Evolutionary conservation across 2,888 invertebrate genomes (phyloP).

Genomic region (Drosophila antonietae): DNA sequence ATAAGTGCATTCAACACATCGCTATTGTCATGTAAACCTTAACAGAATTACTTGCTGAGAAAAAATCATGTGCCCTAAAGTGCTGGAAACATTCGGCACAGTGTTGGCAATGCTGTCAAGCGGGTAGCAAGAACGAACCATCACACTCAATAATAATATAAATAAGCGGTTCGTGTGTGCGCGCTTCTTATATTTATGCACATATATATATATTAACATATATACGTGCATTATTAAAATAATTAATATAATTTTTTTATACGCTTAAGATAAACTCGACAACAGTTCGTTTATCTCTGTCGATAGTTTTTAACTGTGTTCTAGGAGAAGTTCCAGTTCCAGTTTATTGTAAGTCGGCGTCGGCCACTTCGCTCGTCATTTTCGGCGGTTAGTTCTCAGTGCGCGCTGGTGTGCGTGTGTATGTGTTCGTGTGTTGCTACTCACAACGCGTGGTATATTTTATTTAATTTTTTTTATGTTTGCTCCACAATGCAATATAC

Average conservation of each 20-base stretch:
- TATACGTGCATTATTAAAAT: constrained; percentile 1
- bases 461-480: constrained; percentile 27
- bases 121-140: constrained; percentile 49
- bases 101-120: constrained; percentile 55
- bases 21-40: constrained; percentile 22
- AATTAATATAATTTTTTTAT: constrained; percentile 4
- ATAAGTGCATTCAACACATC: constrained; percentile 5
- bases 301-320: constrained; percentile 16
- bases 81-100: constrained; percentile 30
- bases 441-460: constrained; percentile 46
- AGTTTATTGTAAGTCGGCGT: constrained; percentile 7
- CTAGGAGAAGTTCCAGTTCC: constrained; percentile 17
- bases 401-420: constrained; percentile 44
- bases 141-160: constrained; percentile 48
- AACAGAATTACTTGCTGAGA: constrained; percentile 30
- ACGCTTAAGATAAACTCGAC: neutral
- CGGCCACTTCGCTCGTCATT: constrained; percentile 31
- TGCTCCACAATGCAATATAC: constrained; percentile 6
- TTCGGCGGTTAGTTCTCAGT: constrained; percentile 40
- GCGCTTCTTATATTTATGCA: constrained; percentile 28
- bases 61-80: constrained; percentile 43
- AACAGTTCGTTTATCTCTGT: neutral
- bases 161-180: constrained; percentile 55
- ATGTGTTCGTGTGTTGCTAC: constrained; percentile 25
- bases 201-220: neutral